Base-by-base conservation (phyloP, 92 coral and sea anemone species). In the Virgularia gustaviana region DNA sequence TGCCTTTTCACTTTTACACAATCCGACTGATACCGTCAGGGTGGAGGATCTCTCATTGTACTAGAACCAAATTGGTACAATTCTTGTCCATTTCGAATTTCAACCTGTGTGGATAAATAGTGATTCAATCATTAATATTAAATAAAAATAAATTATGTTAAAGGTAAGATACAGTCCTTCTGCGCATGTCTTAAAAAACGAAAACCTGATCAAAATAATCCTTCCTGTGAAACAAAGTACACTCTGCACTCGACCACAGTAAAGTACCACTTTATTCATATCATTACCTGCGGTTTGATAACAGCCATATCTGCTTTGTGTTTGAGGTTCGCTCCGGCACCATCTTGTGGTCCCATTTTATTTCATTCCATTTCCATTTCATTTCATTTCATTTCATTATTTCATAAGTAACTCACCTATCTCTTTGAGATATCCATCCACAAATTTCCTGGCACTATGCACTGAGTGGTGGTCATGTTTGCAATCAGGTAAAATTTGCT, bases 261-360 rank as follows among this genome's bases (percentile, higher is more conserved):
- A n/a, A n/a, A n/a, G n/a, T 15, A 47, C 20, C 55, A 47, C 55
- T 47, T 47, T 47, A 47, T 4, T 47, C 77, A 30, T 84, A 61
- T 47, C 3, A 23, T 56, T 23, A 79, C 84, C 43, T 83, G 49
- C 38, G 71, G 7, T 31, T 49, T 20, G 25, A 74, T 81, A 18
- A 81, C 85, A 34, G 64, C 85, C 65, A 74, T 62, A 15, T 55
- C 70, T 13, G 68, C 79, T 57, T 76, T 70, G 63, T 81, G 83
- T 52, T 72, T 85, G 9, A 85, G 36, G 43, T 85, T 85, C 0
- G 89, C 89, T 13, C 85, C 89, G 3, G 86, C 89, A 20, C 81
- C 86, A 72, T 81, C 86, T 59, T 81, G 86, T 0, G 86, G 89
- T 4, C 89, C 89, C 37, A 76, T 72, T 8, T 83, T 80, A 38